Conservation (phyloP, 2,113 vertebrate genomes). For the Centropus unirufus region DNA sequence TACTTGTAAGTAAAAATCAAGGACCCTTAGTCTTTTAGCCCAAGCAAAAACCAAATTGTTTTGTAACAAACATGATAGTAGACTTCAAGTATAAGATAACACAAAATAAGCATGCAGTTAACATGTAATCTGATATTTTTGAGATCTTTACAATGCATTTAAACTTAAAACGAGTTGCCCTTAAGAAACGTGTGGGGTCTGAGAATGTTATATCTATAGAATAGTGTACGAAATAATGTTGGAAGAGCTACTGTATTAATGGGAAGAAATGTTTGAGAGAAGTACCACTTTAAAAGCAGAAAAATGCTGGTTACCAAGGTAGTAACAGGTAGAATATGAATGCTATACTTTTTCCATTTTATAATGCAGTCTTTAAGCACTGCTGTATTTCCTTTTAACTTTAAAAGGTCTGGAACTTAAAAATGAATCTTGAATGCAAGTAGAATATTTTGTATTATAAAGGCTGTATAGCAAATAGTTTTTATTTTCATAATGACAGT, state of each 20-base stretch:
- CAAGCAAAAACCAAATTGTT: not conserved
- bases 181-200: not conserved
- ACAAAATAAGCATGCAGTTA: not conserved
- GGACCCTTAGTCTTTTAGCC: not conserved
- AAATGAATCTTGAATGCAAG: not conserved
- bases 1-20: not conserved
- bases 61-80: not conserved
- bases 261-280: not conserved
- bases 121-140: not conserved
- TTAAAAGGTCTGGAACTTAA: not conserved
- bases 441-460: not conserved
- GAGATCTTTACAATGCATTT: not conserved
- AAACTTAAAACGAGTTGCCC: not conserved
- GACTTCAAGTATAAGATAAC: not conserved
- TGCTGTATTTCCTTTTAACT: not conserved
- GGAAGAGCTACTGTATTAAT: not conserved
- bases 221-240: not conserved
- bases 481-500: not conserved
- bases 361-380: not conserved
- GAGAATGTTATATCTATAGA: not conserved
- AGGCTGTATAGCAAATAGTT: not conserved
- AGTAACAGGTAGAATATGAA: not conserved
- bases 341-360: not conserved
- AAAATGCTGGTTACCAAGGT: not conserved
- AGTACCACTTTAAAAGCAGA: not conserved